phyloP scores from a whole-genome alignment of 2,797 vertebrate genomes.

The Mus minutoides region DNA sequence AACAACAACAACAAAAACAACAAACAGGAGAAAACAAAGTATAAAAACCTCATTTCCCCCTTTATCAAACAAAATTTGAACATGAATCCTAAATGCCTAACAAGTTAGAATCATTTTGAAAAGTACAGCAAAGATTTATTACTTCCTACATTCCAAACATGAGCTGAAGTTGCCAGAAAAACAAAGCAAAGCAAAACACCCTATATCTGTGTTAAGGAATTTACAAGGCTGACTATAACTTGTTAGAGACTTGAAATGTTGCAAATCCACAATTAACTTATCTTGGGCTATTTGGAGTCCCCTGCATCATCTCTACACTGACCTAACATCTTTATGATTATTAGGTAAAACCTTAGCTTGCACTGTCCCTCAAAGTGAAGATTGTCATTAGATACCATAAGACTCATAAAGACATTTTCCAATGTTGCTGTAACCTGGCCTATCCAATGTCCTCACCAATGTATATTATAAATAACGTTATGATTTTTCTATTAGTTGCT shows the following conservation, averaged over 20 bases:
- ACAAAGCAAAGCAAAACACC: not conserved
- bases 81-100: conserved; percentile 34
- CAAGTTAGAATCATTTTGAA: not conserved
- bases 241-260: not conserved
- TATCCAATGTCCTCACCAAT: not conserved
- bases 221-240: not conserved
- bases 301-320: too few species aligned
- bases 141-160: not conserved
- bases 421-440: not conserved
- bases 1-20: too few species aligned
- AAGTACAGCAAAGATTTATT: not conserved
- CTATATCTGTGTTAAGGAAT: not conserved
- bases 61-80: conserved; percentile 25
- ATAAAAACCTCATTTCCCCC: not conserved
- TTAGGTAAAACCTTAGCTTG: not conserved
- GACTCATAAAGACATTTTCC: not conserved
- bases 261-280: not conserved
- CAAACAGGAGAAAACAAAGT: not conserved
- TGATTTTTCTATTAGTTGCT: not conserved
- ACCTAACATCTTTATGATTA: not conserved
- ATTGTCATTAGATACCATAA: not conserved
- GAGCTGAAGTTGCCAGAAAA: not conserved
- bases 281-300: not conserved
- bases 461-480: not conserved
- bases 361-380: not conserved